phyloP scores from a whole-genome alignment of 2,797 vertebrate species.

The Smutsia gigantea region DNA sequence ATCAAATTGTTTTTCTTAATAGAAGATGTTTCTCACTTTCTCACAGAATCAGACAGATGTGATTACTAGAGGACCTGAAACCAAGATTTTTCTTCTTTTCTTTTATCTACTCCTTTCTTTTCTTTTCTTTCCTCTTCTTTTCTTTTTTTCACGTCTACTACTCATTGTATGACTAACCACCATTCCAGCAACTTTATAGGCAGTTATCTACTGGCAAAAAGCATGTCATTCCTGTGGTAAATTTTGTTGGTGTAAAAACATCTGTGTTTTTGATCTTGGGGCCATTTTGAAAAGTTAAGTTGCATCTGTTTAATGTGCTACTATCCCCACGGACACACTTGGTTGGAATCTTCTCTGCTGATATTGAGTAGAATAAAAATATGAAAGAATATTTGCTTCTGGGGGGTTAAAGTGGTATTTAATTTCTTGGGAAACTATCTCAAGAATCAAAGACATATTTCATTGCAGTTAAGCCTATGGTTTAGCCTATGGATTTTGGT shows the following conservation, averaged over 20 bases:
- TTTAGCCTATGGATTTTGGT: not conserved
- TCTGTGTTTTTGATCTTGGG: not conserved
- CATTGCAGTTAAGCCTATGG: not conserved
- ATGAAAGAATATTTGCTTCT: not conserved
- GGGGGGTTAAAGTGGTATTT: not conserved
- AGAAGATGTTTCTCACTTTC: not conserved
- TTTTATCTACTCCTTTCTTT: not conserved
- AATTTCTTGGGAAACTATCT: not conserved
- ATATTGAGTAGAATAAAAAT: not conserved
- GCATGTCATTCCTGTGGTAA: not conserved
- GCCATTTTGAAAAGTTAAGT: not conserved
- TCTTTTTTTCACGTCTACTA: not conserved
- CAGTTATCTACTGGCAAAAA: not conserved
- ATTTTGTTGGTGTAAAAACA: not conserved
- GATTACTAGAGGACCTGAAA: not conserved
- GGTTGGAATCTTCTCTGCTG: not conserved
- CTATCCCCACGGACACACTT: not conserved
- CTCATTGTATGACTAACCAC: not conserved
- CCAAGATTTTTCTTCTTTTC: not conserved
- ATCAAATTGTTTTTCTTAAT: not conserved
- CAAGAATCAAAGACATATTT: not conserved
- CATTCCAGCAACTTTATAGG: not conserved
- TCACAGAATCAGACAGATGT: not conserved
- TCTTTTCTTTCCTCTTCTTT: not conserved
- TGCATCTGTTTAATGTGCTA: not conserved